Evolutionary conservation across 37 sponge, comb jelly and placozoan species (phyloP).

Genomic region (Aplysina aerophoba): DNA sequence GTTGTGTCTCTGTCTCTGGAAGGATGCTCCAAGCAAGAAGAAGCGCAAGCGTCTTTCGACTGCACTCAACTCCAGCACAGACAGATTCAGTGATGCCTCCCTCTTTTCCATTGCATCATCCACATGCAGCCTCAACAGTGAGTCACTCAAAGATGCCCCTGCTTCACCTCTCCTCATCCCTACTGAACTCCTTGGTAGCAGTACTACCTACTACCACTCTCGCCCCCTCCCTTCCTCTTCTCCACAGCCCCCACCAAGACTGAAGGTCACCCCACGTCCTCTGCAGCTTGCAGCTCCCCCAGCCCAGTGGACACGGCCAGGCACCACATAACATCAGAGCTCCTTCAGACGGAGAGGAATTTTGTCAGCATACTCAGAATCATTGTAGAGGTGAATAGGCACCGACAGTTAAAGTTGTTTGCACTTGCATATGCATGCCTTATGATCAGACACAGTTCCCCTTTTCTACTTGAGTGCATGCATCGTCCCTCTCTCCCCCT

Average conservation of each 20-base stretch:
- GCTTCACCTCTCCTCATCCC: neutral
- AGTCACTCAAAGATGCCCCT: neutral
- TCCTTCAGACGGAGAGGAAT: constrained; percentile 92
- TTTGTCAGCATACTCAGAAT: constrained; percentile 80
- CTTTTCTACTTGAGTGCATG: no score
- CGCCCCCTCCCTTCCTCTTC: constrained; percentile 22
- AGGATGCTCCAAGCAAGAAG: constrained; percentile 36
- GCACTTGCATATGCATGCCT: neutral
- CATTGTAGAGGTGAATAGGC: constrained; percentile 65
- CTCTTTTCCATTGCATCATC: constrained; percentile 67
- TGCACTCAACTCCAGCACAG: constrained; percentile 33
- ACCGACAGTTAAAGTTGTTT: no score
- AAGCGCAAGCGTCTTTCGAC: constrained; percentile 34
- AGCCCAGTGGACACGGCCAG: constrained; percentile 63
- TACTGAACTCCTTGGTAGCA: neutral
- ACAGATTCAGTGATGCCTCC: constrained; percentile 71
- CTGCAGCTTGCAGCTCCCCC: constrained; percentile 1
- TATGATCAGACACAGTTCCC: no score
- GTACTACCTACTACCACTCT: neutral
- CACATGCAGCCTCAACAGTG: neutral
- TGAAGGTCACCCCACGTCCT: constrained; percentile 8
- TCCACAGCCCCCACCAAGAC: constrained; percentile 26
- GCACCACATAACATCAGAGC: constrained; percentile 80
- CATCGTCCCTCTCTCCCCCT: no score
- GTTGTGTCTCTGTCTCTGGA: neutral